A percentile compares a stretch with the other conserved stretches of the same genome.
Conservation (phyloP, 2,888 invertebrate genomes). For the Catotricha subobsoleta region DNA sequence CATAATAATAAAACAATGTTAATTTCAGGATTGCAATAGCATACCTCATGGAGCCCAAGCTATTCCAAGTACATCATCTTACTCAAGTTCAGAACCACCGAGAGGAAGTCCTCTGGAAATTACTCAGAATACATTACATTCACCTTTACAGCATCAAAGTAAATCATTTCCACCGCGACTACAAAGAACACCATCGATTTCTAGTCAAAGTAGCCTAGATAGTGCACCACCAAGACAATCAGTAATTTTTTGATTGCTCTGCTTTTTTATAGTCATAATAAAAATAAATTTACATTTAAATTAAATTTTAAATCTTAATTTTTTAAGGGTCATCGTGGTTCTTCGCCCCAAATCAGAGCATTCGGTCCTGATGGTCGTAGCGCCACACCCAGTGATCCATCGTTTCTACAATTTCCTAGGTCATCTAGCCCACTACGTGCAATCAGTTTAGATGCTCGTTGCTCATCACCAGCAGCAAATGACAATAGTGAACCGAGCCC, state of each 20-base stretch:
- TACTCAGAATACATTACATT: conserved; percentile 36
- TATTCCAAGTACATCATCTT: conserved; percentile 39
- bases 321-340: conserved; percentile 51
- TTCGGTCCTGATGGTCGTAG: conserved; percentile 64
- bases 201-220: conserved; percentile 68
- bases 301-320: conserved; percentile 4
- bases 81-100: too few relatives aligned
- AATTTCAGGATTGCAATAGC: conserved; percentile 43
- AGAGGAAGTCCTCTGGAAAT: conserved; percentile 35
- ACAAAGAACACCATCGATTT: conserved; percentile 60
- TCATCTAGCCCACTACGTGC: conserved; percentile 66
- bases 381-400: conserved; percentile 28
- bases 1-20: too few relatives aligned
- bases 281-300: conserved; percentile 6
- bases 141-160: conserved; percentile 48
- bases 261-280: neutral
- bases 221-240: conserved; percentile 46
- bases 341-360: conserved; percentile 68
- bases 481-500: conserved; percentile 52
- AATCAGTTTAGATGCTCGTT: conserved; percentile 55
- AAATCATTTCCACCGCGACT: conserved; percentile 48
- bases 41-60: conserved; percentile 44
- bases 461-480: conserved; percentile 35
- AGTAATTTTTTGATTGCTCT: conserved; percentile 14
- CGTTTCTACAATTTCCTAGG: conserved; percentile 32